Percentiles rank a stretch among this genome's conserved stretches.
These are phyloP conservation scores for Eristalis arbustorum DNA, from an alignment of 2,888 invertebrate genomes.

Conservation along the genomic window DNA sequence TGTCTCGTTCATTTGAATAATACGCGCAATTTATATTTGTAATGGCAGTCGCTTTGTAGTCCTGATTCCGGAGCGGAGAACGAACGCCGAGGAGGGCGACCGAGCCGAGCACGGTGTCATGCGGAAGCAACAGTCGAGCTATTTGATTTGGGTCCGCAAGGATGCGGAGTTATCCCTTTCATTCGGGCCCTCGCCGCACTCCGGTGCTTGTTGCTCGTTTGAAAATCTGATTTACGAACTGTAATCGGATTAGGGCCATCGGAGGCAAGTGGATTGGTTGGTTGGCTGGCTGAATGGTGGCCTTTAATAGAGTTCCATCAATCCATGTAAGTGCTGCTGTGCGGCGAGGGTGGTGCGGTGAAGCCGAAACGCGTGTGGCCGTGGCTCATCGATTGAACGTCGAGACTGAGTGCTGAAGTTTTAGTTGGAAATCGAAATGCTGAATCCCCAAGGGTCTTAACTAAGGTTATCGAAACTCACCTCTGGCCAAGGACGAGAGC, in stretches of 20 bases:
- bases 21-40: constrained; percentile 69
- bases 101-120: constrained; percentile 15
- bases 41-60: constrained; percentile 60
- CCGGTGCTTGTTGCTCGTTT: constrained; percentile 37
- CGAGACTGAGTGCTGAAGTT: neutral
- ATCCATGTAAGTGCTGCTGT: neutral
- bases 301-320: constrained; percentile 40
- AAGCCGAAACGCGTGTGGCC: neutral
- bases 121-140: constrained; percentile 64
- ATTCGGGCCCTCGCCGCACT: neutral
- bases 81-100: neutral
- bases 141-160: constrained; percentile 59
- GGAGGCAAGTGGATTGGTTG: constrained; percentile 39
- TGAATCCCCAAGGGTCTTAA: too few species aligned
- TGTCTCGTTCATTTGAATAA: constrained; percentile 66
- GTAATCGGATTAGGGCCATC: constrained; percentile 61
- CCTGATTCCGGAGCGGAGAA: constrained; percentile 20
- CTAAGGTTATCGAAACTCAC: too few species aligned
- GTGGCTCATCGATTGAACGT: neutral
- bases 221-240: constrained; percentile 44
- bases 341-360: neutral
- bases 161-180: constrained; percentile 31
- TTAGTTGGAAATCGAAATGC: too few species aligned
- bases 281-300: constrained; percentile 7
- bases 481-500: too few species aligned